These are phyloP conservation scores for Phalacrocorax brasilianus DNA, from an alignment of 2,113 vertebrate species.

Conservation along the genomic window DNA sequence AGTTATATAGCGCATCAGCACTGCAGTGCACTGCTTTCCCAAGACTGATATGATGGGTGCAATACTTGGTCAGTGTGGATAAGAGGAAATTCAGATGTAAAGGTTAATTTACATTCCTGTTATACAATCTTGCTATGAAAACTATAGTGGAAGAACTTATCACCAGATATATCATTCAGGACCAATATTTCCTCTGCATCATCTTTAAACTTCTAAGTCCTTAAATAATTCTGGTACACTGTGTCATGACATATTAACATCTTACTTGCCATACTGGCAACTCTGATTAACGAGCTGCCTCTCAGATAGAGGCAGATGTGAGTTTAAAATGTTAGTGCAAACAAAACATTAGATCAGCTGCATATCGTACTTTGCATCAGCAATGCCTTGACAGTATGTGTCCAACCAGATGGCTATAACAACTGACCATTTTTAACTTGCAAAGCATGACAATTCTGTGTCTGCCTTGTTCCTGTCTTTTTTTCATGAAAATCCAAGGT, in stretches of 20 bases:
- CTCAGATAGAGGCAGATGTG: neutral
- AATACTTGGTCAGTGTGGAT: neutral
- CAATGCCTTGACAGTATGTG: fast-evolving
- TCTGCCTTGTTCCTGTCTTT: neutral
- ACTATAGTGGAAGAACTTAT: neutral
- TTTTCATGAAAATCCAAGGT: neutral
- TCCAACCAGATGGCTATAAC: neutral
- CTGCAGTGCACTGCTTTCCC: neutral
- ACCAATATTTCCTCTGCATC: neutral
- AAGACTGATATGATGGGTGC: neutral
- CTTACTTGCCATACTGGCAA: neutral
- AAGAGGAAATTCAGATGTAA: neutral
- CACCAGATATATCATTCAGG: neutral
- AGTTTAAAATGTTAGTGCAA: neutral
- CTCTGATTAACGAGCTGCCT: neutral
- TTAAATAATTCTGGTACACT: neutral
- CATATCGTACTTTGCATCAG: neutral
- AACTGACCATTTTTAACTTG: neutral
- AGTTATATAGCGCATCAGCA: neutral
- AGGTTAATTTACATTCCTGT: neutral
- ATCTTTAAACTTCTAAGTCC: neutral
- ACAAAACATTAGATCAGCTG: neutral
- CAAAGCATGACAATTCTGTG: neutral
- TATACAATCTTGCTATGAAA: neutral
- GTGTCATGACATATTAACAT: neutral